These are phyloP conservation scores for Trididemnum clinides DNA, from an alignment of 23 tunicate species.

Conservation along the genomic window DNA sequence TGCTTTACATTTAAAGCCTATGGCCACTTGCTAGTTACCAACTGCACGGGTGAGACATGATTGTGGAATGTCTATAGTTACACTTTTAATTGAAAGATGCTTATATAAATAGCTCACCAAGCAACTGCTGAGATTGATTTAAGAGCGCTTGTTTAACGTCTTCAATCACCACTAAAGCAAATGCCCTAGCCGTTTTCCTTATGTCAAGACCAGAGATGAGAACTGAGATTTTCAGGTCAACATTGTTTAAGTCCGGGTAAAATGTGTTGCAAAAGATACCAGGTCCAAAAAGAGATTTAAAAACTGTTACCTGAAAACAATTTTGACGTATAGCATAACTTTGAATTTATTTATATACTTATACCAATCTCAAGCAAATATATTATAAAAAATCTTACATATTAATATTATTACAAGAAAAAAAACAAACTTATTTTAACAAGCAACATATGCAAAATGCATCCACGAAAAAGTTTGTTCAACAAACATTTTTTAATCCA, in stretches of 20 bases:
- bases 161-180: conserved; percentile 31
- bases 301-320: conserved; percentile 28
- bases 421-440: too few species aligned
- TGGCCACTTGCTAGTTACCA: too few species aligned
- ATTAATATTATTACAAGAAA: too few species aligned
- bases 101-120: background rate
- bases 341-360: too few species aligned
- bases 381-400: too few species aligned
- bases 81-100: background rate
- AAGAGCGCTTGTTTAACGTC: conserved; percentile 22
- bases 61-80: background rate
- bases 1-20: too few species aligned
- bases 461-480: too few species aligned
- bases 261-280: conserved; percentile 56
- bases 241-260: conserved; percentile 20
- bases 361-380: too few species aligned
- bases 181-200: conserved; percentile 35
- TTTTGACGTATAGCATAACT: too few species aligned
- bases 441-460: too few species aligned
- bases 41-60: background rate
- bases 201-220: conserved; percentile 33
- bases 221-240: conserved; percentile 46
- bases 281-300: conserved; percentile 71
- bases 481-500: too few species aligned
- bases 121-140: background rate